Evolutionary conservation across 2,797 vertebrate species (phyloP), one percentile per base, ranked within the genome.

Genomic region (Remorina albescens): DNA sequence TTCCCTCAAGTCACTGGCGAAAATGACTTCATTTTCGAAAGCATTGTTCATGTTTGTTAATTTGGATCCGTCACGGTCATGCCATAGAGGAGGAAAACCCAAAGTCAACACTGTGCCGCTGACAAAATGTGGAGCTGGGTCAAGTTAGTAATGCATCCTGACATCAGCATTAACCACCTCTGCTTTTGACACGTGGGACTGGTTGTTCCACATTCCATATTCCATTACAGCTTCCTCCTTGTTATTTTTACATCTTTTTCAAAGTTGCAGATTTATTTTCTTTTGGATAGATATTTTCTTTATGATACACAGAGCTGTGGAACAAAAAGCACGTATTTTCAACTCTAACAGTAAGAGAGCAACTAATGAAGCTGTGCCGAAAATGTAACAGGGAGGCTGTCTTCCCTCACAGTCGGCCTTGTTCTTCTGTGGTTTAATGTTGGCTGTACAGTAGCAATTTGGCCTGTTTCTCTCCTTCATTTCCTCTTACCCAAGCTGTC

Each of bases 1-100:
- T 37, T 28, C 44, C 68, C 11, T 53, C 34, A 1, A 44, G 84
- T 67, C 67, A 57, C 58, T 78, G 34, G 36, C 50, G 46, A 68
- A 80, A 70, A 78, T 57, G 8, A 44, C 42, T 70, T 26, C 18
- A 46, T 70, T 76, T 71, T 70, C 62, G 44, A n/a, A 10, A 46
- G 44, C 64, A 55, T 42, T 32, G 44, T 79, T 81, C 70, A 34
- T 47, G 62, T 50, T 68, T 56, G 50, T 63, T 67, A 67, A 57
- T 50, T 58, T 49, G 28, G 32, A 68, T 58, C 51, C 50, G 60
- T 67, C 57, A 42, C 62, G 44, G 59, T 15, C 13, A n/a, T 50
- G 16, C 37, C 42, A 19, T 53, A 5, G 21, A 34, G 41, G 41
- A 23, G n/a, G 16, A 59, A 50, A 30, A 74, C 19, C 34, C 5